Evolutionary conservation across 2,797 vertebrate genomes (phyloP).

Genomic region (Babyrousa celebensis): DNA sequence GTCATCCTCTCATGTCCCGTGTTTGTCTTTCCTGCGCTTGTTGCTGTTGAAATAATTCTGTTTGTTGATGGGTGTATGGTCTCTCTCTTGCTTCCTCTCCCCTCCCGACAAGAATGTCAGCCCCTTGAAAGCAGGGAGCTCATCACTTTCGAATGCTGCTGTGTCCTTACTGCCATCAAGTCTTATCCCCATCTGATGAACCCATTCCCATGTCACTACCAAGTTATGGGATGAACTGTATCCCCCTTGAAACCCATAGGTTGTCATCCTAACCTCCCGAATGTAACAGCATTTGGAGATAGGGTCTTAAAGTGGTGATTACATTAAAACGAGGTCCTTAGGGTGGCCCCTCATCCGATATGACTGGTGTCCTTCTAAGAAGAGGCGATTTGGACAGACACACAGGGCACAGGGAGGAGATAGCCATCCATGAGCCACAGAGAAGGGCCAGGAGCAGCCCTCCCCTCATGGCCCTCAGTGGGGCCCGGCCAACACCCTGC

Average conservation of each 20-base stretch:
- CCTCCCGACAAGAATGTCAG: not conserved
- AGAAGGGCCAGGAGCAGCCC: not conserved
- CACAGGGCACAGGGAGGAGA: not conserved
- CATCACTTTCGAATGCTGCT: not conserved
- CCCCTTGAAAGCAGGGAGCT: not conserved
- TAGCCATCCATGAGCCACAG: not conserved
- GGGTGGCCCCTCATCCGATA: not conserved
- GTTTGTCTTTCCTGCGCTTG: not conserved
- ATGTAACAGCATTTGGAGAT: not conserved
- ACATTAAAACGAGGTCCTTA: not conserved
- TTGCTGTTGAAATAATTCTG: not conserved
- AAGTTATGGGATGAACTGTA: no score
- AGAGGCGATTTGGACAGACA: not conserved
- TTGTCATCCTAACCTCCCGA: not conserved
- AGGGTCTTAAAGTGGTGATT: not conserved
- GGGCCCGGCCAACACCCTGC: not conserved
- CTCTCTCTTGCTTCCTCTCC: not conserved
- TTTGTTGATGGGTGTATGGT: not conserved
- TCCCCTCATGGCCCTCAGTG: not conserved
- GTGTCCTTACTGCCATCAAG: not conserved
- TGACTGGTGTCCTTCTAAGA: not conserved
- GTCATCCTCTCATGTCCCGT: accelerated
- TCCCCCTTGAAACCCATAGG: not conserved
- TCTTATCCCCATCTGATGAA: not conserved
- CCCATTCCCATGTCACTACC: not conserved